phyloP scores from a whole-genome alignment of 2,888 invertebrate genomes.

The Spicauda simplicius region DNA sequence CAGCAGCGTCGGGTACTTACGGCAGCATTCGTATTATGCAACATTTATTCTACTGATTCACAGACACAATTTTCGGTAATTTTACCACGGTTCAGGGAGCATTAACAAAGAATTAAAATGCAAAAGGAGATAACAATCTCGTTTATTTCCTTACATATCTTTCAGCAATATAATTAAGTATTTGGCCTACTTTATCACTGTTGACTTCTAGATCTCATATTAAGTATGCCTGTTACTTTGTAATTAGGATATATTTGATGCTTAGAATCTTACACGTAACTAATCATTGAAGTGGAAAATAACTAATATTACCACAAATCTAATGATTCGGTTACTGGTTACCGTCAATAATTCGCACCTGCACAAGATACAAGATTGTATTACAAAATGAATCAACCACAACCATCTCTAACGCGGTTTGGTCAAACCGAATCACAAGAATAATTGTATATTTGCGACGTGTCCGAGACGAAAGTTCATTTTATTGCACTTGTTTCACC shows the following conservation, averaged over 20 bases:
- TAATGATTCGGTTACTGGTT: conserved; percentile 22
- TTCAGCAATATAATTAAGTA: too few species aligned
- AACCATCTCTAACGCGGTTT: conserved; percentile 38
- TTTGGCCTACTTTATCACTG: too few species aligned
- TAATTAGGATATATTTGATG: not conserved
- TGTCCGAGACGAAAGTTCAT: conserved; percentile 12
- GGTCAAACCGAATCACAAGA: conserved; percentile 37
- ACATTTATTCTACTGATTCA: conserved; percentile 18
- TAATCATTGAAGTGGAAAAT: conserved; percentile 6
- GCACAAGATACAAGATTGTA: conserved; percentile 9
- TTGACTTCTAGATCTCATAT: too few species aligned
- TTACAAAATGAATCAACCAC: conserved; percentile 41
- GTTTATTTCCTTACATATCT: conserved; percentile 25
- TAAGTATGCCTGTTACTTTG: not conserved
- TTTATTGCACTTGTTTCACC: conserved; percentile 22
- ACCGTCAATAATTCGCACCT: conserved; percentile 21
- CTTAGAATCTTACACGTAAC: not conserved
- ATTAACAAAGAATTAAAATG: conserved; percentile 15
- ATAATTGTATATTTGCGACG: conserved; percentile 30
- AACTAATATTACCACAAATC: conserved; percentile 13
- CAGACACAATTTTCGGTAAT: conserved; percentile 24
- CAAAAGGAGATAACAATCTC: conserved; percentile 41
- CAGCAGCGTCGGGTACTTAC: not conserved
- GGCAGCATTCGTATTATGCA: conserved; percentile 15
- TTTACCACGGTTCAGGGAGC: conserved; percentile 26